These are phyloP conservation scores for Steatocranus sp. DNA, from an alignment of 2,797 vertebrate species.

Conservation along the genomic window DNA sequence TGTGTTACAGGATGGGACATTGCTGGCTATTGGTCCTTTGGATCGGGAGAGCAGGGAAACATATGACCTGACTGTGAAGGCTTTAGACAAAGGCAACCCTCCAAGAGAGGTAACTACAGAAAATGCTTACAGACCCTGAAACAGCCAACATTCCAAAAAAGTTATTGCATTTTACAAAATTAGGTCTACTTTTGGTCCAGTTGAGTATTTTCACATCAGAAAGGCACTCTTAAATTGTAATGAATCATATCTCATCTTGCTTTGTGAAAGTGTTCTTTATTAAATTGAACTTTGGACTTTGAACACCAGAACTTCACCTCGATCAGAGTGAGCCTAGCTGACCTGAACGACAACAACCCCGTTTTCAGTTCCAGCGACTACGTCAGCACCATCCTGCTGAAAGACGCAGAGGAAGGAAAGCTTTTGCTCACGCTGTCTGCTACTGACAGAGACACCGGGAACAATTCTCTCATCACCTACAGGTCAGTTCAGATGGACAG, in stretches of 20 bases:
- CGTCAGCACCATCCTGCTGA: slow-evolving; percentile 47
- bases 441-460: slow-evolving; percentile 65
- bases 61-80: slow-evolving; percentile 69
- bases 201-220: background rate
- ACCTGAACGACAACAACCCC: slow-evolving; percentile 77
- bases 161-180: background rate
- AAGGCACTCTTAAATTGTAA: background rate
- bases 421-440: slow-evolving; percentile 67
- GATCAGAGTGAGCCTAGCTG: slow-evolving; percentile 61
- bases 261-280: background rate
- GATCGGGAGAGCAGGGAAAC: slow-evolving; percentile 74
- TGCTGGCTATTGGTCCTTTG: slow-evolving; percentile 60
- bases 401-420: slow-evolving; percentile 59
- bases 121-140: background rate
- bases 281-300: background rate
- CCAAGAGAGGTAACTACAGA: slow-evolving; percentile 63
- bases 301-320: slow-evolving; percentile 68
- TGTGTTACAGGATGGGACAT: slow-evolving; percentile 69
- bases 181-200: background rate
- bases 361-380: slow-evolving; percentile 66
- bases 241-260: background rate
- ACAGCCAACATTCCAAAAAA: background rate
- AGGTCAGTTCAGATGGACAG: slow-evolving; percentile 52
- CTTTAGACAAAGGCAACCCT: slow-evolving; percentile 72
- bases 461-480: slow-evolving; percentile 73